A percentile compares a stretch with the other conserved stretches of the same genome.
Conservation (phyloP, 2,888 invertebrate species). For the Eristalinus aeneus region DNA sequence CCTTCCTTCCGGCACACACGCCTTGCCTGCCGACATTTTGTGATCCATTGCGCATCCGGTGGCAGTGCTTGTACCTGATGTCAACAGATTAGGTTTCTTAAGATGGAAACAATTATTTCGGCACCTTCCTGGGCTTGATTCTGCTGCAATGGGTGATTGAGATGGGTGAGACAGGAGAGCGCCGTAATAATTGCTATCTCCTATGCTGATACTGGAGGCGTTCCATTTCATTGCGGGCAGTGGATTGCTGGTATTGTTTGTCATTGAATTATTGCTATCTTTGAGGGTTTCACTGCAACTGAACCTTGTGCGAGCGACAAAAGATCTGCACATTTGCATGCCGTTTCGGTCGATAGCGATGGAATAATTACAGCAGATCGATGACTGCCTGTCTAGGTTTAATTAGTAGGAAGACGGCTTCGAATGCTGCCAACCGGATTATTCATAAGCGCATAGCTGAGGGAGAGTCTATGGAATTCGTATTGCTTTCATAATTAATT, state of each 20-base stretch:
- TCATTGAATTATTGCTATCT: conserved; percentile 22
- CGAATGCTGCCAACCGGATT: neutral
- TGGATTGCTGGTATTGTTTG: neutral
- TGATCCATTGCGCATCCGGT: conserved; percentile 9
- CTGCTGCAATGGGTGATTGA: neutral
- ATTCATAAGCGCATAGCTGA: neutral
- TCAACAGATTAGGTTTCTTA: conserved; percentile 42
- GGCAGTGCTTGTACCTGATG: conserved; percentile 35
- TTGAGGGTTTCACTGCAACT: neutral
- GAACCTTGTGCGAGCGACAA: neutral
- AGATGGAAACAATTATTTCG: conserved; percentile 55
- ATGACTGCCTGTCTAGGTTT: neutral
- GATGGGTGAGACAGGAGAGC: neutral
- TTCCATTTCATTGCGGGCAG: neutral
- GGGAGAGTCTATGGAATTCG: neutral
- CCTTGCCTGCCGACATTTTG: too few relatives aligned
- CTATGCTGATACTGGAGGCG: neutral
- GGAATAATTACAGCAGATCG: conserved; percentile 14
- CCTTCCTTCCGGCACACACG: conserved; percentile 17
- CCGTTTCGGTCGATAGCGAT: neutral
- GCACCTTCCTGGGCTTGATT: conserved; percentile 3
- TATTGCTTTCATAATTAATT: neutral
- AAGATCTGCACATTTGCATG: conserved; percentile 16
- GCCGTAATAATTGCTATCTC: neutral
- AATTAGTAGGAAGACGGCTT: neutral